Evolutionary conservation across 2,888 invertebrate genomes (phyloP), one percentile per base, ranked within the genome.

Genomic region (Galeopsomyia nigrocyanea): DNA sequence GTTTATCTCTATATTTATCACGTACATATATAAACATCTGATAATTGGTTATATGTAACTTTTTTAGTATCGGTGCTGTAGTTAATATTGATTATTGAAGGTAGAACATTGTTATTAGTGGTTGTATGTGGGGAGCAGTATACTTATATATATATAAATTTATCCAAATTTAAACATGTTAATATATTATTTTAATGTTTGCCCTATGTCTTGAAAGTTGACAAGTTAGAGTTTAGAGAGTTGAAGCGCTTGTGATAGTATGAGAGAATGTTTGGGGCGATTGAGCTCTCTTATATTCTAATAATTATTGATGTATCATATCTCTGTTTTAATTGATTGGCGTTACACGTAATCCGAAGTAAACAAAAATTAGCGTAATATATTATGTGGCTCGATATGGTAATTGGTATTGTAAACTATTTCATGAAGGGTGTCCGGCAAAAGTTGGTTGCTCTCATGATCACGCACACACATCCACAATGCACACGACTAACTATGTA

Each of bases 31-130:
- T 13, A 39, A 5, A 39, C 10, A 65, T 56, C 63, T 60, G 58
- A 26, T 26, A 56, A 67, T 71, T 57, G 56, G 22, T 49, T 61
- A 46, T 60, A 46, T 21, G 16, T 13, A 46, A 46, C 31, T 53
- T 39, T 60, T 17, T 21, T 14, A 26, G 13, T 61, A 49, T 50
- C 71, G 71, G 68, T 69, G 68, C 66, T 68, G 75, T 75, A 72
- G 71, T 46, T 39, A 53, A 60, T 26, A 26, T 60, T 68, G 39
- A 1, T 70, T 71, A 74, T 68, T 66, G 62, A 69, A 39, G 68
- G 75, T 75, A 75, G 75, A 73, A 70, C 53, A 73, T 73, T 75
- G 73, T 75, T 75, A 10, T 39, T 75, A 75, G 75, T 75, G 68
- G 73, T 73, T 75, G 73, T 73, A 70, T 73, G 73, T 64, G 39